Evolutionary conservation across 92 coral and sea anemone genomes (phyloP), one percentile per base, ranked within the genome.

Genomic region (Porites evermanni): DNA sequence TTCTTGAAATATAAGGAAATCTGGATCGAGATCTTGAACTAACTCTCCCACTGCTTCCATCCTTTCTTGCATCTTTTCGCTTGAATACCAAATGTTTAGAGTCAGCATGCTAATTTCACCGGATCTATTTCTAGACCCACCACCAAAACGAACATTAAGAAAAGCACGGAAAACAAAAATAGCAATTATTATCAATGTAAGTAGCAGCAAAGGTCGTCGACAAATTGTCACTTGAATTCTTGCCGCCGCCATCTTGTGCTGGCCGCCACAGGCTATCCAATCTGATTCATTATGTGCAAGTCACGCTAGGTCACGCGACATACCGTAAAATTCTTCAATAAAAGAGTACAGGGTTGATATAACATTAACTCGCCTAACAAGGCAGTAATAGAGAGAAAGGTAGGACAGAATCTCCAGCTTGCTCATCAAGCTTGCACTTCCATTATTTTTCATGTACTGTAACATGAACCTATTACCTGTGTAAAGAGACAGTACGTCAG

Each of bases 31-130:
- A 12, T 70, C 65, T 18, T 74, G 73, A 19, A 93, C 87, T 1
- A 92, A 60, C 64, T 64, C n/a, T 18, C 94, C 96, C 73, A 93
- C 69, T 9, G 92, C 92, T 19, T 60, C 73, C 94, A 93, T 93
- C 56, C 96, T 82, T 32, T 88, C 67, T 17, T 53, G 24, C 79
- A 83, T 91, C 64, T 88, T 83, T 72, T 74, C 83, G 2, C 61
- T 29, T 1, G 88, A 89, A 67, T 84, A 91, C 94, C 94, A 93
- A 38, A 93, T 91, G 78, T 93, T 93, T 18, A 74, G 81, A 1
- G 96, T 91, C 13, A 93, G 88, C 88, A 90, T 84, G n/a, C 65
- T 85, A 58, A 79, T 63, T 79, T 79, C 76, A 44, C 56, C 76
- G 1, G 56, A 38, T 26, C n/a, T 20, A 70, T 32, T 32, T 24